Conservation (phyloP, 1,140 invertebrate genomes). For the Rhyzopertha dominica region DNA sequence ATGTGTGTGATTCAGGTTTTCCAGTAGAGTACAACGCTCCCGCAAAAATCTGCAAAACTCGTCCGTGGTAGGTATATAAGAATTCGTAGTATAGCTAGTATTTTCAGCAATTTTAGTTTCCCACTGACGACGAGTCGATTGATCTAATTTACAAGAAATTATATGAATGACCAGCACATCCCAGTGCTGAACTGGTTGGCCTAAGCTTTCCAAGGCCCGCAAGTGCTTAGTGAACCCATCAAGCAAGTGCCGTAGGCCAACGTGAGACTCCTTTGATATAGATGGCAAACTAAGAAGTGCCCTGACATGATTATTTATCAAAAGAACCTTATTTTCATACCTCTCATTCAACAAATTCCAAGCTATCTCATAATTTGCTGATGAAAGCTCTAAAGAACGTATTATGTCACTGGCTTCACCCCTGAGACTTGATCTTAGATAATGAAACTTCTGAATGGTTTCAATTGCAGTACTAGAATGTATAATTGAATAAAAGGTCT, state of each 20-base stretch:
- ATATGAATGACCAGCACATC: conserved; percentile 20
- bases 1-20: too few relatives aligned
- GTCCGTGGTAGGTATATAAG: too few relatives aligned
- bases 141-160: conserved; percentile 23
- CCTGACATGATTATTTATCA: conserved; percentile 30
- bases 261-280: conserved; percentile 23
- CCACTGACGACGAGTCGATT: conserved; percentile 21
- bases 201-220: conserved; percentile 20
- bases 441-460: conserved; percentile 37
- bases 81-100: too few relatives aligned
- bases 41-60: too few relatives aligned
- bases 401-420: conserved; percentile 26
- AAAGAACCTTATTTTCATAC: conserved; percentile 32
- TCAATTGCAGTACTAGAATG: too few relatives aligned
- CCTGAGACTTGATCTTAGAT: conserved; percentile 28
- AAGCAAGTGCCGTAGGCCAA: conserved; percentile 15
- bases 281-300: conserved; percentile 23
- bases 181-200: conserved; percentile 20
- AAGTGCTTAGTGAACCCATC: conserved; percentile 23
- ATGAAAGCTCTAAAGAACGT: conserved; percentile 25
- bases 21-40: too few relatives aligned
- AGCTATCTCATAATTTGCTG: conserved; percentile 33
- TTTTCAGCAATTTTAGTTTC: too few relatives aligned
- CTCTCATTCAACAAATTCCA: conserved; percentile 32
- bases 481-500: conserved; percentile 25